These are phyloP conservation scores for Notothenia rossii DNA, from an alignment of 2,113 vertebrate species.

Conservation along the genomic window DNA sequence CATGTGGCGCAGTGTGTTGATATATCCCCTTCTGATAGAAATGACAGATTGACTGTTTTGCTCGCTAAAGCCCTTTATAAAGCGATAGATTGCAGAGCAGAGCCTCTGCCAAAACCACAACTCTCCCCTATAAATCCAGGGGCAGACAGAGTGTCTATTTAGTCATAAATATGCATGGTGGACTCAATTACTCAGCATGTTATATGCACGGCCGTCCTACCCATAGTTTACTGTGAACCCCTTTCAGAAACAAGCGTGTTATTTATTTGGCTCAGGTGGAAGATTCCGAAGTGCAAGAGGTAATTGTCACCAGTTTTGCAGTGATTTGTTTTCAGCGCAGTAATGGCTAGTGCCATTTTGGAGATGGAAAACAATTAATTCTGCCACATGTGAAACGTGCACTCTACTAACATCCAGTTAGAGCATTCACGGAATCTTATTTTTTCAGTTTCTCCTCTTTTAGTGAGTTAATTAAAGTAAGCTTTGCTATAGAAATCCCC, in stretches of 20 bases:
- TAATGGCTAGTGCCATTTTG: slow-evolving; percentile 31
- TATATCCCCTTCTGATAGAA: slow-evolving; percentile 48
- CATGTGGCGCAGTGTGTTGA: slow-evolving; percentile 32
- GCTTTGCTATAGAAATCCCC: slow-evolving; percentile 33
- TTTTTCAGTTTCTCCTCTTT: neutral
- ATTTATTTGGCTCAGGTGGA: slow-evolving; percentile 68
- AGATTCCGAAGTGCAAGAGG: slow-evolving; percentile 10
- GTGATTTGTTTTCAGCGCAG: slow-evolving; percentile 48
- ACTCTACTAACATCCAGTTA: slow-evolving; percentile 2
- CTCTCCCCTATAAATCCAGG: slow-evolving; percentile 70
- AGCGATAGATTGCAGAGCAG: slow-evolving; percentile 64
- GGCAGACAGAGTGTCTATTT: slow-evolving; percentile 63
- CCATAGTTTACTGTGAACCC: slow-evolving; percentile 42
- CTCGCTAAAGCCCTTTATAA: slow-evolving; percentile 76
- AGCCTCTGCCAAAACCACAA: slow-evolving; percentile 60
- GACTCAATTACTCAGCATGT: slow-evolving; percentile 72
- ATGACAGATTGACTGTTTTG: slow-evolving; percentile 71
- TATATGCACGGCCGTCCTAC: slow-evolving; percentile 37
- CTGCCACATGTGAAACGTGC: neutral
- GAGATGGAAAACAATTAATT: slow-evolving; percentile 48
- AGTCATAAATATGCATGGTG: slow-evolving; percentile 77
- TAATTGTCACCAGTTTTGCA: slow-evolving; percentile 36
- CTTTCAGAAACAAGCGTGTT: slow-evolving; percentile 50
- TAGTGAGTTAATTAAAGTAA: slow-evolving; percentile 18
- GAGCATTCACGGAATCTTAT: neutral